Percentiles rank a stretch among this genome's conserved stretches.
Conservation (phyloP, 35 echinoderm and acorn worm genomes). For the Anneissia japonica region DNA sequence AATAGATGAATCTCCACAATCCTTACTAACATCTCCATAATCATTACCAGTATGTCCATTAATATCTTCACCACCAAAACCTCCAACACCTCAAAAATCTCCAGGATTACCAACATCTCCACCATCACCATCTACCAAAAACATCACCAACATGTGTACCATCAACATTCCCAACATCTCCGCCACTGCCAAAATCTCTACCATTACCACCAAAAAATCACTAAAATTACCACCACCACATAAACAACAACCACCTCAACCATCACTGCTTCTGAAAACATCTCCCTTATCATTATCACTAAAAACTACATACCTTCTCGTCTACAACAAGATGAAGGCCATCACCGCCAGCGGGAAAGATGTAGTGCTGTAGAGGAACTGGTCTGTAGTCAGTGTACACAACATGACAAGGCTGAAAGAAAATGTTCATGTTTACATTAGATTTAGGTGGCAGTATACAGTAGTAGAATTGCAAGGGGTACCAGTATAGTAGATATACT, state of each 20-base stretch:
- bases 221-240: not conserved
- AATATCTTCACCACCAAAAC: not conserved
- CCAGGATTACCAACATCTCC: not conserved
- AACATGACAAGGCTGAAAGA: slow-evolving; percentile 90
- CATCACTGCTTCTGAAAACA: not conserved
- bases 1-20: too few species aligned
- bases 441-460: too few species aligned
- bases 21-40: too few species aligned
- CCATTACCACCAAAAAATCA: too few species aligned
- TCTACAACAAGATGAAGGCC: slow-evolving; percentile 94
- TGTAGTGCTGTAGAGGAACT: slow-evolving; percentile 96
- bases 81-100: not conserved
- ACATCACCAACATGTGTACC: too few species aligned
- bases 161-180: too few species aligned
- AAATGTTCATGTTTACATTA: too few species aligned
- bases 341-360: slow-evolving; percentile 95
- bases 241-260: not conserved
- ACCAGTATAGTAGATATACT: too few species aligned
- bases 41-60: too few species aligned
- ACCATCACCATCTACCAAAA: too few species aligned
- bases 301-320: slow-evolving; percentile 72
- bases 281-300: not conserved
- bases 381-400: slow-evolving; percentile 97
- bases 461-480: too few species aligned
- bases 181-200: too few species aligned